Evolutionary conservation across 2,797 vertebrate genomes (phyloP), one percentile per base, ranked within the genome.

Genomic region (Rhinoraja longicauda): DNA sequence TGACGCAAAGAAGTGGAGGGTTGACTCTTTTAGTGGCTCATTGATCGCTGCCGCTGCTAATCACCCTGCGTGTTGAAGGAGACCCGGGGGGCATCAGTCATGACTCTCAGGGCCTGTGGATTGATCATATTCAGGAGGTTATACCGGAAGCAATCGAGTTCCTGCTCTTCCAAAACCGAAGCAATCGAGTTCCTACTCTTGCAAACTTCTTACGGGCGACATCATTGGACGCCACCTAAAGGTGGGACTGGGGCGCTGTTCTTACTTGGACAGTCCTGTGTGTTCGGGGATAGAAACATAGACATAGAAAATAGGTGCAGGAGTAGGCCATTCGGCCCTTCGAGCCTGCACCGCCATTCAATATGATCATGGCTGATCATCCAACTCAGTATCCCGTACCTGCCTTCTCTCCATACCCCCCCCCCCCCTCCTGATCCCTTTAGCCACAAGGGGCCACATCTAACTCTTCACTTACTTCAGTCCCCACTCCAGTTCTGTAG

Each of bases 181-280:
- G 94, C 95, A n/a, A 96, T 99, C 0, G 97, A 99, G 93, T 99
- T 97, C 94, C 97, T 99, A 5, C 97, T 99, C 12, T 95, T 99
- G 73, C 98, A 99, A 96, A 98, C 99, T 0, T 99, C 99, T 0
- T 97, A 99, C 0, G 98, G 98, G 67, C 94, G 95, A 57, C 97
- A 99, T 94, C 99, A 99, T 95, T 99, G 99, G 99, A 99, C 98
- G 21, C 99, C 99, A 15, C 99, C 99, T 39, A 99, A 99, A 98
- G 99, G 99, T 99, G 90, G 24, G 45, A 45, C 19, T 57, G 24
- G 53, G 8, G 59, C 75, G 77, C 75, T 12, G 78, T 4, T 29
- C 8, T 26, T 13, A 24, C 24, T 12, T 1, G 45, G 13, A 21
- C 21, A 3, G 4, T 21, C 17, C 24, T 12, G 17, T 67, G 64